These are phyloP conservation scores for Lacanobia oleracea DNA, from an alignment of 2,888 invertebrate species.

Conservation along the genomic window DNA sequence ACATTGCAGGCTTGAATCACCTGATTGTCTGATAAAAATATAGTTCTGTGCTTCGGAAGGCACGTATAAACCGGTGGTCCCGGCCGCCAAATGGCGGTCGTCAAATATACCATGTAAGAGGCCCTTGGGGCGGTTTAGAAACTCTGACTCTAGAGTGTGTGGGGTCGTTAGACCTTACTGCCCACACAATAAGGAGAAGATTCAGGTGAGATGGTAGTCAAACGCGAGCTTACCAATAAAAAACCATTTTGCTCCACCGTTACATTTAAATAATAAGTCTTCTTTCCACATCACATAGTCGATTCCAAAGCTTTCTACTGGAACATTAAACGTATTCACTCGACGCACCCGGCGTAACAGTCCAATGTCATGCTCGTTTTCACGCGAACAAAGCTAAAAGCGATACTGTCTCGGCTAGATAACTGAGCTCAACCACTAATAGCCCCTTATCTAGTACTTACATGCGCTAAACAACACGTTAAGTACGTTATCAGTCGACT, in stretches of 20 bases:
- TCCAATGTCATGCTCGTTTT: conserved; percentile 48
- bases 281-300: background rate
- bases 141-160: too few species aligned
- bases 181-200: too few species aligned
- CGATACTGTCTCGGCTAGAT: conserved; percentile 44
- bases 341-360: conserved; percentile 10
- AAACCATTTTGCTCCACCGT: background rate
- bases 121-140: too few species aligned
- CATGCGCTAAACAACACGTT: conserved; percentile 22
- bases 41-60: too few species aligned
- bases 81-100: too few species aligned
- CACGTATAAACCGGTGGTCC: too few species aligned
- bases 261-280: background rate
- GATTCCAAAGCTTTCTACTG: conserved; percentile 4
- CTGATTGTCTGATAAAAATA: too few species aligned
- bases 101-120: too few species aligned
- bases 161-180: too few species aligned
- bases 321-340: conserved; percentile 19
- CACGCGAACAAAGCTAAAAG: conserved; percentile 43
- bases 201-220: too few species aligned
- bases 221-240: too few species aligned
- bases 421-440: conserved; percentile 37
- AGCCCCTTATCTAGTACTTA: conserved; percentile 38
- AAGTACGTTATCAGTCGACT: conserved; percentile 20
- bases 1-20: too few species aligned